These are phyloP conservation scores for Anadara kagoshimensis DNA, from an alignment of 1,140 invertebrate genomes.

Conservation along the genomic window DNA sequence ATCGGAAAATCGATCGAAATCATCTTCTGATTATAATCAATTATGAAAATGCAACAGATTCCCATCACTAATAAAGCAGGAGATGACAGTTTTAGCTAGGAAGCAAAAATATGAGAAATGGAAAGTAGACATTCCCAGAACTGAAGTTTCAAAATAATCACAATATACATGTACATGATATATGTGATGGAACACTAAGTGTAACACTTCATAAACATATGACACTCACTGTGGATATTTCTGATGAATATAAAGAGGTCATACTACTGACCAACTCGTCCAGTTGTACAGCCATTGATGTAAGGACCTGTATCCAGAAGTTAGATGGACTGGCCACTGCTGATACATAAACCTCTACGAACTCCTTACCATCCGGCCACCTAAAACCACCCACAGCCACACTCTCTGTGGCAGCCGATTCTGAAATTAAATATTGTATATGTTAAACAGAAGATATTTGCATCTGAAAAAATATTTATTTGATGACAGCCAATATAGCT, in stretches of 20 bases:
- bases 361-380: conserved; percentile 26
- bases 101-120: not conserved
- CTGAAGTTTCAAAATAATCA: not conserved
- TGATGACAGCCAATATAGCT: too few relatives aligned
- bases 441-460: too few relatives aligned
- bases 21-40: too few relatives aligned
- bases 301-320: conserved; percentile 36
- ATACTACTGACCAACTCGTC: conserved; percentile 33
- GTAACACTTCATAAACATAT: too few relatives aligned
- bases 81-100: not conserved
- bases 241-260: conserved; percentile 25
- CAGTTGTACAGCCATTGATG: conserved; percentile 28
- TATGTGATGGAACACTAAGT: not conserved
- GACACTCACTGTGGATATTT: conserved; percentile 20
- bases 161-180: not conserved
- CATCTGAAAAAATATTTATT: too few relatives aligned
- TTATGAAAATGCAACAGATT: too few relatives aligned
- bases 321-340: conserved; percentile 31
- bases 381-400: not conserved
- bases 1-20: too few relatives aligned
- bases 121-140: too few relatives aligned
- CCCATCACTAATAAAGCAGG: too few relatives aligned
- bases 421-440: too few relatives aligned
- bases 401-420: too few relatives aligned
- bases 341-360: conserved; percentile 39